Evolutionary conservation across 1,140 invertebrate genomes (phyloP).

Genomic region (Condylostylus longicornis): DNA sequence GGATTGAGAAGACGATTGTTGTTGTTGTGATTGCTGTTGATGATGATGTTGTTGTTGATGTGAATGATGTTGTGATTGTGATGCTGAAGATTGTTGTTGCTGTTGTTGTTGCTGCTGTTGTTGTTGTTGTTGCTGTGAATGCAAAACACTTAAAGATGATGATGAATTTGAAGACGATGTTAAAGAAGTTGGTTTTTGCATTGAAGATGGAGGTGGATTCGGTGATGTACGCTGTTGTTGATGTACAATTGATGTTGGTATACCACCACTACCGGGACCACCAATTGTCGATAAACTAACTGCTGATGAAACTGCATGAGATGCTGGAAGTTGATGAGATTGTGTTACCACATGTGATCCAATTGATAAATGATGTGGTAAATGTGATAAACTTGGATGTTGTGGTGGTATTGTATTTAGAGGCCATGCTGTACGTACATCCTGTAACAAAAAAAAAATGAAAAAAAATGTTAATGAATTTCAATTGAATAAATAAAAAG

Average conservation of each 20-base stretch:
- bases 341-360: neutral
- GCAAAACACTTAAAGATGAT: too few species aligned
- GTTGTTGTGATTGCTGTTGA: neutral
- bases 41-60: neutral
- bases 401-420: constrained; percentile 2
- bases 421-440: constrained; percentile 2
- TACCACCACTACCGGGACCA: too few species aligned
- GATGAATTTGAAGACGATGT: too few species aligned
- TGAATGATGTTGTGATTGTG: neutral
- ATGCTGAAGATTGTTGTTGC: neutral
- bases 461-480: neutral
- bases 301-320: neutral
- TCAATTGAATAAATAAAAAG: too few species aligned
- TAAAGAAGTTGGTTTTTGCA: too few species aligned
- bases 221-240: neutral
- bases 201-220: neutral
- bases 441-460: neutral
- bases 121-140: too few species aligned
- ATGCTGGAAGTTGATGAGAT: neutral
- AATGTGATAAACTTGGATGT: neutral
- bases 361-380: neutral
- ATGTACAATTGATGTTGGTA: neutral
- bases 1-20: neutral
- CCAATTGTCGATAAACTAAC: neutral
- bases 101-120: too few species aligned